Conservation (phyloP, 2,797 vertebrate species). For the Pelodytes ibericus region DNA sequence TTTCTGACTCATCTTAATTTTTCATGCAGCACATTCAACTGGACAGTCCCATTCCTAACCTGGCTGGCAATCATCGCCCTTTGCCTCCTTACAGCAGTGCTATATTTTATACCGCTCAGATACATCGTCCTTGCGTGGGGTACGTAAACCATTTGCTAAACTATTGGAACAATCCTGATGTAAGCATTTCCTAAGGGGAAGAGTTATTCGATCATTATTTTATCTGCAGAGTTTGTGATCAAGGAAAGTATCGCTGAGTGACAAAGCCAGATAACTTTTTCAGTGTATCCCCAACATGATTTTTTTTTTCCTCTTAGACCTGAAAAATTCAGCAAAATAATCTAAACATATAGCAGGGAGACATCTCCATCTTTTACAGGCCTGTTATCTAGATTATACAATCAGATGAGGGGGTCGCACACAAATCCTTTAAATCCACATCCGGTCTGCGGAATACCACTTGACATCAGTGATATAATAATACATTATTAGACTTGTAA, state of each 20-base stretch:
- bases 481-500: no score
- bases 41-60: conserved; percentile 97
- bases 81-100: conserved; percentile 79
- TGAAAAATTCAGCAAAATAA: no score
- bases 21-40: conserved; percentile 90
- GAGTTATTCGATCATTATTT: conserved; percentile 64
- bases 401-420: no score
- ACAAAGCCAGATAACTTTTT: conserved; percentile 67
- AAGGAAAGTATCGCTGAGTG: conserved; percentile 62
- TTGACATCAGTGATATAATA: no score
- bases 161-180: conserved; percentile 54
- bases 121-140: conserved; percentile 96
- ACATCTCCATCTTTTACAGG: no score
- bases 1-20: conserved; percentile 60
- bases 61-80: conserved; percentile 92
- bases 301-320: conserved; percentile 66
- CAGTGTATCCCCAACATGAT: no score
- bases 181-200: conserved; percentile 61
- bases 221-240: conserved; percentile 65
- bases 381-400: no score
- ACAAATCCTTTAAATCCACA: no score
- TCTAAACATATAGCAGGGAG: no score
- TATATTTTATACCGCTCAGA: conserved; percentile 95
- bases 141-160: conserved; percentile 74
- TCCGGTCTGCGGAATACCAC: no score